Percentiles rank a stretch among this genome's conserved stretches.
Evolutionary conservation across 1,140 invertebrate genomes (phyloP).

Genomic region (Tigriopus japonicus): DNA sequence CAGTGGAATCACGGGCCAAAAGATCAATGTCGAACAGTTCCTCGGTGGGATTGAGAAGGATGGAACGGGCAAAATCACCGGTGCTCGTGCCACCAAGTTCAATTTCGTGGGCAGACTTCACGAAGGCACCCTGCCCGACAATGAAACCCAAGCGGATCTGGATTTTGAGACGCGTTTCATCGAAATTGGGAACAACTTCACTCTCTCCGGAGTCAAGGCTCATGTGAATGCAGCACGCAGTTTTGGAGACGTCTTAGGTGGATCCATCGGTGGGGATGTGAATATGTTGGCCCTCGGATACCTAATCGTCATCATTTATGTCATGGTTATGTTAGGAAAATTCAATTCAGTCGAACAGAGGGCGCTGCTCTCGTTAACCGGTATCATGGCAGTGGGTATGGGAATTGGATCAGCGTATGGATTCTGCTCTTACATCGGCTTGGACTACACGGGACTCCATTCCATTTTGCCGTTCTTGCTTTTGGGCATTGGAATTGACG

Average conservation of each 20-base stretch:
- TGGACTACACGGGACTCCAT: constrained; percentile 35
- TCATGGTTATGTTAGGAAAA: constrained; percentile 33
- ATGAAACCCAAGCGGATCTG: background rate
- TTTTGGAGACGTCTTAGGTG: background rate
- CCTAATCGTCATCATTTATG: constrained; percentile 32
- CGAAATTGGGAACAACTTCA: background rate
- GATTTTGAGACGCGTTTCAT: background rate
- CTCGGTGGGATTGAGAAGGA: no score
- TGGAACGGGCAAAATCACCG: no score
- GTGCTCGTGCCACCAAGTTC: no score
- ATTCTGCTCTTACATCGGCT: constrained; percentile 31
- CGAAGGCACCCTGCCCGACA: no score
- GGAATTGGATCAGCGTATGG: constrained; percentile 34
- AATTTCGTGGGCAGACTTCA: no score
- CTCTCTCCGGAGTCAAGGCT: background rate
- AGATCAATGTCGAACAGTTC: no score
- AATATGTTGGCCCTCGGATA: constrained; percentile 38
- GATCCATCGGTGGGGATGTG: constrained; percentile 30
- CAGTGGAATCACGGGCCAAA: no score
- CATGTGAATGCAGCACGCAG: background rate
- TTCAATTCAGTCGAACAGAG: constrained; percentile 35
- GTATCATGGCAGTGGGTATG: constrained; percentile 32
- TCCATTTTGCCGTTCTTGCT: constrained; percentile 36
- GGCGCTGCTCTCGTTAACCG: constrained; percentile 32
- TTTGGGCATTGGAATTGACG: constrained; percentile 34